Evolutionary conservation across 2,113 vertebrate species (phyloP).

Genomic region (Spilogale gracilis): DNA sequence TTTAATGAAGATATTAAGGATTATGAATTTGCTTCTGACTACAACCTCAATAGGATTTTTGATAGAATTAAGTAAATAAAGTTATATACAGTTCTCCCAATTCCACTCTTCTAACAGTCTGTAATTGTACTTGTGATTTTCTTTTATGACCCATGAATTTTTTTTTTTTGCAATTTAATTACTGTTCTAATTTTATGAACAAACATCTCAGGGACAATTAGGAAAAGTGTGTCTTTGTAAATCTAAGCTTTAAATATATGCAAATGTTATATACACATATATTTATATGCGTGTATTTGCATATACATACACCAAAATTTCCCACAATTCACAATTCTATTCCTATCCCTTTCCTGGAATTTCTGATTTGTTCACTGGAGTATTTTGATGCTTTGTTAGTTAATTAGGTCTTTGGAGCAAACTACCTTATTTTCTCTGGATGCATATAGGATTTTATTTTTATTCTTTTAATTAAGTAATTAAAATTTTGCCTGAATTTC

Average conservation of each 20-base stretch:
- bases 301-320: neutral
- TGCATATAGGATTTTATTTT: neutral
- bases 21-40: neutral
- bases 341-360: neutral
- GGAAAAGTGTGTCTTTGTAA: neutral
- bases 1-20: neutral
- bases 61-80: neutral
- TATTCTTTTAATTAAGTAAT: neutral
- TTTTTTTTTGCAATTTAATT: neutral
- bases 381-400: neutral
- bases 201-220: neutral
- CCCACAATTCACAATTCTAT: neutral
- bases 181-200: conserved; percentile 30
- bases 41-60: neutral
- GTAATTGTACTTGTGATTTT: neutral
- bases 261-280: neutral
- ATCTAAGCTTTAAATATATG: neutral
- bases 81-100: neutral
- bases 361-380: neutral
- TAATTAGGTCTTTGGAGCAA: neutral
- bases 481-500: neutral
- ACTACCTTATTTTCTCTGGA: neutral
- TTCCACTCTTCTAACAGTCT: neutral
- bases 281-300: neutral
- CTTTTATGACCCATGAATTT: neutral